Conservation (phyloP, 2,113 vertebrate species). For the Heterotilapia buettikoferi region DNA sequence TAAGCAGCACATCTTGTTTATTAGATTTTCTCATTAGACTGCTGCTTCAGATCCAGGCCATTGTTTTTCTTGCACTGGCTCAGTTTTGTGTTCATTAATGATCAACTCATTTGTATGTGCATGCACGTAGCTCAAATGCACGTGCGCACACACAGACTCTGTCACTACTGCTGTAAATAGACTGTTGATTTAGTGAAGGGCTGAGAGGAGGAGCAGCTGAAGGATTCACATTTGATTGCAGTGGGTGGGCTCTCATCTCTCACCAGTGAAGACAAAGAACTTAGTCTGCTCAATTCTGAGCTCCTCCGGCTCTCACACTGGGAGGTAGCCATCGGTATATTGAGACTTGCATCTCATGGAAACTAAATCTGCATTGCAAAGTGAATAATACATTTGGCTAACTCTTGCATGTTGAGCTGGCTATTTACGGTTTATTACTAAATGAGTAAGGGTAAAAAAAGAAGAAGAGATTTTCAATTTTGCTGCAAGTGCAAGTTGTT, state of each 20-base stretch:
- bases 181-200: slow-evolving; percentile 52
- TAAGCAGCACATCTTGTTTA: background rate
- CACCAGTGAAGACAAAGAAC: slow-evolving; percentile 63
- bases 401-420: background rate
- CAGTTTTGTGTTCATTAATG: slow-evolving; percentile 39
- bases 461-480: background rate
- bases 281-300: slow-evolving; percentile 23
- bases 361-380: slow-evolving; percentile 8
- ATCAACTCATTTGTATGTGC: background rate
- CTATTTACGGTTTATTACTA: background rate
- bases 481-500: background rate
- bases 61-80: slow-evolving; percentile 27
- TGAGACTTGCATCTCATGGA: background rate
- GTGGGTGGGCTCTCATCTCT: slow-evolving; percentile 66
- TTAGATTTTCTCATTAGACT: slow-evolving; percentile 32
- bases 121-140: background rate
- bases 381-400: background rate
- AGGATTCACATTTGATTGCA: slow-evolving; percentile 55
- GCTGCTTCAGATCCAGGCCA: slow-evolving; percentile 13
- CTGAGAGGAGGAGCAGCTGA: slow-evolving; percentile 55
- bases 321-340: slow-evolving; percentile 10
- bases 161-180: slow-evolving; percentile 47
- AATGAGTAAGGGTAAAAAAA: background rate
- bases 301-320: slow-evolving; percentile 10
- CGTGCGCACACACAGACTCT: background rate